Evolutionary conservation across 1,140 invertebrate species (phyloP).

Genomic region (Cotesia typhae): DNA sequence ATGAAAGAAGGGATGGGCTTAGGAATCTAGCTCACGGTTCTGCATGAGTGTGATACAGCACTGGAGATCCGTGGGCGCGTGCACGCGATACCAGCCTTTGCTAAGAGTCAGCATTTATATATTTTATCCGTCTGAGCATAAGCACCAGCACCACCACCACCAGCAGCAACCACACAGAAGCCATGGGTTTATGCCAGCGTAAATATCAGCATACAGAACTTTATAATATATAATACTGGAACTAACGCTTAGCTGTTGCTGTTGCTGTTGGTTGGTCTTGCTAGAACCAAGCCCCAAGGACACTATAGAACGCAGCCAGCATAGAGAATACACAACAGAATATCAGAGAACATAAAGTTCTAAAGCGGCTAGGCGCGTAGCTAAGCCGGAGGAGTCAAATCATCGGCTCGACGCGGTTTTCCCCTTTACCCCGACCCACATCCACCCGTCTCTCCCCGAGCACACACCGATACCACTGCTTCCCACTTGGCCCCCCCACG

Average conservation of each 20-base stretch:
- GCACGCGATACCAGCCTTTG: constrained; percentile 14
- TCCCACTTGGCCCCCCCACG: neutral
- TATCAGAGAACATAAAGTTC: constrained; percentile 28
- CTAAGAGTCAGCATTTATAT: neutral
- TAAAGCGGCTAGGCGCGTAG: constrained; percentile 30
- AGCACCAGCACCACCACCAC: too few species aligned
- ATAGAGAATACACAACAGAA: constrained; percentile 17
- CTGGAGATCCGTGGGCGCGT: constrained; percentile 42
- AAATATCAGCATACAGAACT: too few species aligned
- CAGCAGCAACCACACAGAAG: too few species aligned
- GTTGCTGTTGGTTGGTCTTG: constrained; percentile 37
- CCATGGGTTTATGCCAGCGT: too few species aligned
- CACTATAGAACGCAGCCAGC: constrained; percentile 38
- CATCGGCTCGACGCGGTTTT: constrained; percentile 43
- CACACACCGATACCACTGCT: neutral
- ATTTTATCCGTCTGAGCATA: too few species aligned
- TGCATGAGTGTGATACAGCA: constrained; percentile 40
- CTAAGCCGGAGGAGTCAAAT: constrained; percentile 47
- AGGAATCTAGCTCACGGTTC: constrained; percentile 11
- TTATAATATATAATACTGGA: constrained; percentile 32
- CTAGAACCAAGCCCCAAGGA: constrained; percentile 53
- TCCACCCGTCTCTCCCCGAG: constrained; percentile 38
- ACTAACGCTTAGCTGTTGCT: constrained; percentile 40
- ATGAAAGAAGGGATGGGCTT: constrained; percentile 13
- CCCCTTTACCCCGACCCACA: constrained; percentile 56